Conservation (phyloP, 2,113 vertebrate species). For the Phylloscopus trochilus region DNA sequence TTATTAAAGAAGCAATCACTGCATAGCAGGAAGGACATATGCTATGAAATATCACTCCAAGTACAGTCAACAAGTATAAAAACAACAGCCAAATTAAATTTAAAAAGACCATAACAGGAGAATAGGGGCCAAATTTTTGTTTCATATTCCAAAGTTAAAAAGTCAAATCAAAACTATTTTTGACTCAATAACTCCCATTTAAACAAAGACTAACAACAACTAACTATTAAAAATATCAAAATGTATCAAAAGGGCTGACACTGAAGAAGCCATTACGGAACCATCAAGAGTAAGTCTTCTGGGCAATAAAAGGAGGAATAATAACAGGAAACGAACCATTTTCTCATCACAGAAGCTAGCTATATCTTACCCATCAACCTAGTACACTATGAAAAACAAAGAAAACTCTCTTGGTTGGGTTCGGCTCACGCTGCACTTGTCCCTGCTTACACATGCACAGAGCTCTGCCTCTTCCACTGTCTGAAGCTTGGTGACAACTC, state of each 20-base stretch:
- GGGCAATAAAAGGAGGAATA: background rate
- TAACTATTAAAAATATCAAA: background rate
- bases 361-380: background rate
- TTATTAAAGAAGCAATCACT: background rate
- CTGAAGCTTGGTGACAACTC: background rate
- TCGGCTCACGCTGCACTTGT: background rate
- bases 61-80: background rate
- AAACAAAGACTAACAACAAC: background rate
- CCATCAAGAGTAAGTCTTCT: background rate
- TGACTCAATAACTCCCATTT: background rate
- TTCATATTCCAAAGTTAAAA: background rate
- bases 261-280: background rate
- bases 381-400: background rate
- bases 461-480: background rate
- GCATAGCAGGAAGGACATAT: background rate
- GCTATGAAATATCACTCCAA: background rate
- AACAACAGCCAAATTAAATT: background rate
- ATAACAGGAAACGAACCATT: background rate
- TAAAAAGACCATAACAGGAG: background rate
- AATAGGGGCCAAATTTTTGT: background rate
- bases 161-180: background rate
- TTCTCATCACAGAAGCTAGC: background rate
- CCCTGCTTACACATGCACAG: rapidly evolving
- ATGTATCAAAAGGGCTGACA: background rate
- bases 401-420: background rate